Evolutionary conservation across 2,113 vertebrate species (phyloP), one percentile per base, ranked within the genome.

Genomic region (Sinocyclocheilus maitianheensis): DNA sequence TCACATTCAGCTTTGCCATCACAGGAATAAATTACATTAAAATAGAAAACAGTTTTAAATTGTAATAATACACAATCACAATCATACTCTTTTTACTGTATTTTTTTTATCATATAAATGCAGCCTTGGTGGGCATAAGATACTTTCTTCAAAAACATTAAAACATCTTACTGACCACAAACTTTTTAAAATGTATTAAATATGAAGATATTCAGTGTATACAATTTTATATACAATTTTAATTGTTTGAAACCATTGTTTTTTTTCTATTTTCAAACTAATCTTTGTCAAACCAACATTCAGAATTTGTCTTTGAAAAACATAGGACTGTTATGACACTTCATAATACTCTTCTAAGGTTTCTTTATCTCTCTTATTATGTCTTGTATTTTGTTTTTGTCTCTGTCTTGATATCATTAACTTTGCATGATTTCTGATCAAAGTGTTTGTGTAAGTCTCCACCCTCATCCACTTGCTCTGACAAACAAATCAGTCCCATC

Each of bases 401-500:
- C 71, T 72, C 18, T 14, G 48, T 40, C 30, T 40, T 37, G 37
- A 74, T 43, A 43, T n/a, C 10, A 11, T 22, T 72, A 74, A 43
- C 20, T n/a, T 22, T 2, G 3, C 37, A 40, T 72, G 71, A 43
- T 74, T 46, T 74, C 40, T 72, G 37, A 60, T 60, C 20, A 60
- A n/a, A 60, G 20, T 60, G 37, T 46, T n/a, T 46, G 40, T 74
- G 40, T 75, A n/a, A 12, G 30, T 78, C 18, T 40, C 8, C 13
- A 34, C 48, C 48, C 4, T 77, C 48, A 30, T 37, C 16, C 10
- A 37, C 34, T 43, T 22, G 3, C 9, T 60, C 26, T 55, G 5
- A 63, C 81, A 80, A 53, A 37, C 77, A 88, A 69, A 81, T 81
- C 84, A 79, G 67, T 71, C 55, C 58, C 53, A 40, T 81, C 65